These are phyloP conservation scores for Nezara viridula DNA, from an alignment of 2,888 invertebrate genomes.

Conservation along the genomic window DNA sequence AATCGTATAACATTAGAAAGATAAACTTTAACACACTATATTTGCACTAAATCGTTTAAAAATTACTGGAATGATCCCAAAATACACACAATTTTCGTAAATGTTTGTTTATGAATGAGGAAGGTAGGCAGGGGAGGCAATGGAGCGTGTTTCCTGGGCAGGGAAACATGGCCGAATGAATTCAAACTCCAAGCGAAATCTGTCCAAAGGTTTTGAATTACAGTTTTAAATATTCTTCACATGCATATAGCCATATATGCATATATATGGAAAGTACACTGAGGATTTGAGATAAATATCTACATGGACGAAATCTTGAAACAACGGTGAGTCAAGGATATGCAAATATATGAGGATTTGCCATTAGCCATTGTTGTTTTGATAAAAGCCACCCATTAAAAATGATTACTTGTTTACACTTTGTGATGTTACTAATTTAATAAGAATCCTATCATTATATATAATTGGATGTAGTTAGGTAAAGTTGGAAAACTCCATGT, in stretches of 20 bases:
- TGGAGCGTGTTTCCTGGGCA: conserved; percentile 22
- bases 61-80: neutral
- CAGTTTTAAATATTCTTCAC: neutral
- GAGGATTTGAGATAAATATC: too few relatives aligned
- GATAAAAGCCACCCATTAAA: neutral
- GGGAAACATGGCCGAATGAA: conserved; percentile 41
- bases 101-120: neutral
- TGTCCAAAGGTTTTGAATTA: neutral
- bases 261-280: neutral
- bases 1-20: too few relatives aligned
- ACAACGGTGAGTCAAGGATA: neutral
- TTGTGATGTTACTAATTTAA: neutral
- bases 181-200: neutral
- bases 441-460: neutral
- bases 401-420: conserved; percentile 27
- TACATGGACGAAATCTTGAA: too few relatives aligned
- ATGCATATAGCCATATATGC: neutral
- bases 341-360: neutral
- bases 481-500: neutral
- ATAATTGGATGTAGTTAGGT: neutral
- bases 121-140: neutral
- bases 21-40: too few relatives aligned
- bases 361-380: neutral
- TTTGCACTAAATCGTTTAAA: neutral
- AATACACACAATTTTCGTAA: neutral